Base-by-base conservation (phyloP, 2,113 vertebrate species). In the Myrmecophaga tridactyla region DNA sequence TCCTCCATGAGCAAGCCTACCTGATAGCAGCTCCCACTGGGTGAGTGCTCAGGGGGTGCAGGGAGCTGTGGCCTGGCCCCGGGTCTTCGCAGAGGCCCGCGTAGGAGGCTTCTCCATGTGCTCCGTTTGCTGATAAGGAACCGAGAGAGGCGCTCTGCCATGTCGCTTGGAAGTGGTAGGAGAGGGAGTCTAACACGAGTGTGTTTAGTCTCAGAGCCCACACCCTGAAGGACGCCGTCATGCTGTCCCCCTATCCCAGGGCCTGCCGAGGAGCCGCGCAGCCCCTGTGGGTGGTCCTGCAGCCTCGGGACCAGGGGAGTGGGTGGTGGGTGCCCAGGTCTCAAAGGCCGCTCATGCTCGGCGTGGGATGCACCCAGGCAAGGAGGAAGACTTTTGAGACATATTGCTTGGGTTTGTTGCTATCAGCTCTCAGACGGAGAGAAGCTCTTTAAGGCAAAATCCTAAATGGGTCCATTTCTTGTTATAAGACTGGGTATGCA, bases 61-160 rank as follows among this genome's bases (percentile, higher is more conserved):
- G 51, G 36, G 46, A 13, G 3, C 36, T 72, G 53, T 15, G 25
- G 62, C n/a, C n/a, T n/a, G n/a, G n/a, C n/a, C n/a, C n/a, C n/a
- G n/a, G n/a, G n/a, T n/a, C n/a, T n/a, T 58, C 76, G 43, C n/a
- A 27, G 34, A 5, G 31, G n/a, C 43, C 39, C 0, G 0, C 0
- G 23, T 58, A 56, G 39, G 43, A 56, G 34, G 23, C 34, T 11
- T 0, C 20, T 27, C 41, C 73, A n/a, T 36, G 12, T 15, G 80
- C 48, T 48, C 56, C 14, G 3, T 7, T 60, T 72, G 23, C 53
- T 0, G 15, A 75, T 15, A 27, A 78, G 88, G 43, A 85, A 15
- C 3, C 25, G 48, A 0, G 2, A 62, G 56, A 11, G 43, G 43
- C 62, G 73, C 29, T 21, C 23, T 15, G 70, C 1, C 41, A 13